Conservation (phyloP, 2,797 vertebrate genomes). For the Sciurus vulgaris region DNA sequence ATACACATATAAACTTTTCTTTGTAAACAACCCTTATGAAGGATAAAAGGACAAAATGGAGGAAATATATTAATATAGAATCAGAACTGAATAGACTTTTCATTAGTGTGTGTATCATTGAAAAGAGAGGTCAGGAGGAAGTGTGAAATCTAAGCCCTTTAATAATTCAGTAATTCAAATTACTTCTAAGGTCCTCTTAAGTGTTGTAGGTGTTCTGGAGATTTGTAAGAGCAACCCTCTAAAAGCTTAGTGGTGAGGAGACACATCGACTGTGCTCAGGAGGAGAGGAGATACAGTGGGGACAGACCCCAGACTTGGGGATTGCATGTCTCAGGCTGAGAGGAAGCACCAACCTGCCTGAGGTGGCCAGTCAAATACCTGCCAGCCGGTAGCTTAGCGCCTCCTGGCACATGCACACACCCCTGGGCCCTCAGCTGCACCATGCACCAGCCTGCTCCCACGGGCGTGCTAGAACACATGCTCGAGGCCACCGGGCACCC, state of each 20-base stretch:
- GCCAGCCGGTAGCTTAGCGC: neutral
- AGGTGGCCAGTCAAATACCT: too few relatives aligned
- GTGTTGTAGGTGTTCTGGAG: neutral
- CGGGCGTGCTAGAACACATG: neutral
- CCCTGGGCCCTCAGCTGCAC: neutral
- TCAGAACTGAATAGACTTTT: neutral
- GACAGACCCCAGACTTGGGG: too few relatives aligned
- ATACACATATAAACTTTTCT: neutral
- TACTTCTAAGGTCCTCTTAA: neutral
- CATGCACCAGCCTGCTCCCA: neutral
- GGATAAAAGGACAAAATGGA: neutral
- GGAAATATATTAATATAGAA: neutral
- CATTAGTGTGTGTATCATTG: neutral
- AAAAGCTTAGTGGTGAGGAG: neutral
- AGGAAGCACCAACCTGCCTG: too few relatives aligned
- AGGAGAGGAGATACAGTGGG: too few relatives aligned
- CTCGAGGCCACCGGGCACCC: too few relatives aligned
- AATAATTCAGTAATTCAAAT: neutral
- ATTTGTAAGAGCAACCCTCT: neutral
- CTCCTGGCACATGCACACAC: too few relatives aligned
- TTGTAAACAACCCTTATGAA: neutral
- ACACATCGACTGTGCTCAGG: neutral
- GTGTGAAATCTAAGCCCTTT: neutral
- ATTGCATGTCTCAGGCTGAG: neutral
- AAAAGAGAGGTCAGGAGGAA: neutral